A percentile compares a stretch with the other conserved stretches of the same genome.
Conservation (phyloP, 2,888 invertebrate species). For the Timema podura region DNA sequence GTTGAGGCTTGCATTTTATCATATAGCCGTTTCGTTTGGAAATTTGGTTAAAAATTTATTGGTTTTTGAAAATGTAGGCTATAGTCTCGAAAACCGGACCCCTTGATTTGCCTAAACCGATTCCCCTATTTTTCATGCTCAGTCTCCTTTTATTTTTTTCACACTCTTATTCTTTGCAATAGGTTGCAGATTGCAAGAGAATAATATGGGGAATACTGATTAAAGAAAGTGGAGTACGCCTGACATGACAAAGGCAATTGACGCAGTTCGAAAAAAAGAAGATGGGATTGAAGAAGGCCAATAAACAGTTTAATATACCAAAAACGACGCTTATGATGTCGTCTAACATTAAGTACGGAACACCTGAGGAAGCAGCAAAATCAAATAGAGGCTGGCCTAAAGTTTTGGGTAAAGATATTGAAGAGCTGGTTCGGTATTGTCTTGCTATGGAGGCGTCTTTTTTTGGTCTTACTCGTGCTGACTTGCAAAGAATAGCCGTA, state of each 20-base stretch:
- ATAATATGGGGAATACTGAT: conserved; percentile 19
- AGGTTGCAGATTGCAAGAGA: conserved; percentile 21
- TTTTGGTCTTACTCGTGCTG: conserved; percentile 22
- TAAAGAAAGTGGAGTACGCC: conserved; percentile 15
- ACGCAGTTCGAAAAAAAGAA: conserved; percentile 21
- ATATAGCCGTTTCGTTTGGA: no score
- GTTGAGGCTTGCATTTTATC: no score
- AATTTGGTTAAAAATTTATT: no score
- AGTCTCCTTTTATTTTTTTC: conserved; percentile 13
- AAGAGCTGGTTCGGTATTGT: no score
- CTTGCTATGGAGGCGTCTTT: no score
- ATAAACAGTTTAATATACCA: conserved; percentile 21
- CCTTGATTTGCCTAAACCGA: not conserved
- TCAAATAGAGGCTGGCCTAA: no score
- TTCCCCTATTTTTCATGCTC: conserved; percentile 17
- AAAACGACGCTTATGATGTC: conserved; percentile 25
- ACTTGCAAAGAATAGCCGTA: conserved; percentile 19
- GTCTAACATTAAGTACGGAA: conserved; percentile 24
- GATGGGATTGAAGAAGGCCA: conserved; percentile 20
- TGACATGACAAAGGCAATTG: conserved; percentile 23
- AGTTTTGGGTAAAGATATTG: no score
- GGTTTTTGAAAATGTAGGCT: no score
- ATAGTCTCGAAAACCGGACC: no score
- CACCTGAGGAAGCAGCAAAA: conserved; percentile 24
- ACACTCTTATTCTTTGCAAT: no score